Base-by-base conservation (phyloP, 2,888 invertebrate genomes). In the Pseudeuparius sepicola region DNA sequence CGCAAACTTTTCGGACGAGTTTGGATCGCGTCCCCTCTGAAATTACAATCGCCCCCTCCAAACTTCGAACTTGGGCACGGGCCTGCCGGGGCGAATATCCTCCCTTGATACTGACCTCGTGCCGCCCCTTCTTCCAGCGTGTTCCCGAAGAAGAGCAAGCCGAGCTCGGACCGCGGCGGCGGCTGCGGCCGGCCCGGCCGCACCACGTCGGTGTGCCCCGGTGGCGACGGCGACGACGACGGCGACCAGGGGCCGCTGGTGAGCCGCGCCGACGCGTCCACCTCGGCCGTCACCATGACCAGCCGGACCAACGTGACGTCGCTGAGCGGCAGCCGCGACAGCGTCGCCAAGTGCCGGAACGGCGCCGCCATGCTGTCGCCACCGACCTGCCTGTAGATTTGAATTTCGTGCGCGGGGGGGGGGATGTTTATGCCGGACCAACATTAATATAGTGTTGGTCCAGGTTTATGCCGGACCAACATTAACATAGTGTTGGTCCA, bases 91-190 rank as follows among this genome's bases (percentile, higher is more conserved):
- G n/a, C n/a, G n/a, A n/a, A n/a, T n/a, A n/a, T n/a, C n/a, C n/a
- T n/a, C n/a, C n/a, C n/a, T n/a, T n/a, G n/a, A n/a, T n/a, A n/a
- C n/a, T n/a, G n/a, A n/a, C n/a, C n/a, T n/a, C n/a, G n/a, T n/a
- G n/a, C n/a, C n/a, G n/a, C n/a, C n/a, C n/a, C n/a, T n/a, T n/a
- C n/a, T n/a, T n/a, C n/a, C n/a, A 88, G 88, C 55, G 78, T 88
- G 37, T 85, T 88, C 50, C 75, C 75, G 0, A 62, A 73, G 20
- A 65, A 66, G 40, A 65, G 64, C 32, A 66, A 67, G 36, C 63
- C 56, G 36, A 47, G 43, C 33, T 46, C 55, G 12, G 52, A 52
- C 23, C 40, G 49, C 29, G 46, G 10, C n/a, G 7, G 20, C 20
- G n/a, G 6, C 7, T 49, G 55, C 14, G 52, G 54, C 6, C 46